Percentiles rank a stretch among this genome's conserved stretches.
These are phyloP conservation scores for Pangasius macronema DNA, from an alignment of 2,797 vertebrate genomes.

Conservation along the genomic window DNA sequence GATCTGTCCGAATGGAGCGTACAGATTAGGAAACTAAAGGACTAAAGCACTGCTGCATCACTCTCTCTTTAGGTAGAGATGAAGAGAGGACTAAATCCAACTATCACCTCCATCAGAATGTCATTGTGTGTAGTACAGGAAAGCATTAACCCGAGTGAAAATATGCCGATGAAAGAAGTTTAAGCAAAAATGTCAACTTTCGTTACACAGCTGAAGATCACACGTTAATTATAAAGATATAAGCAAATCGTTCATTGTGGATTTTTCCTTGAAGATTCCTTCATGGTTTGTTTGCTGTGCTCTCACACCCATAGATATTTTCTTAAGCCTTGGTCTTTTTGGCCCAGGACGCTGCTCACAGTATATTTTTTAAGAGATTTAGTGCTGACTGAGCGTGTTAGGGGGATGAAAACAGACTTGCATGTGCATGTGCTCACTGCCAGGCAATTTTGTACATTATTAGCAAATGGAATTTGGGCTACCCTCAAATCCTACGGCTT, in stretches of 20 bases:
- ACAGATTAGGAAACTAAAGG: too few relatives aligned
- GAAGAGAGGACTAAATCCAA: background rate
- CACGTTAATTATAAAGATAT: background rate
- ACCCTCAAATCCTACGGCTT: slow-evolving; percentile 58
- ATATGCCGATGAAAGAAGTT: background rate
- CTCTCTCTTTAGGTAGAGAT: background rate
- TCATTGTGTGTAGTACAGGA: background rate
- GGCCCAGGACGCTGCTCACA: slow-evolving; percentile 4
- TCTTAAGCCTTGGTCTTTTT: slow-evolving; percentile 9
- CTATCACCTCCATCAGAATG: background rate
- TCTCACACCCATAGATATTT: background rate
- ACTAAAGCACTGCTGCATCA: background rate
- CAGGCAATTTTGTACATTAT: slow-evolving; percentile 61
- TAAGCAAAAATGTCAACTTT: background rate
- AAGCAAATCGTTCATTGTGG: background rate
- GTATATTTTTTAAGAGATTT: slow-evolving; percentile 44
- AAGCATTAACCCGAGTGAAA: background rate
- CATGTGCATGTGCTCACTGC: slow-evolving; percentile 51
- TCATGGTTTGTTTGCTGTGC: background rate
- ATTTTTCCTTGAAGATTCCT: background rate
- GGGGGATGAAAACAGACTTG: slow-evolving; percentile 35
- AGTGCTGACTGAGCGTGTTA: slow-evolving; percentile 45
- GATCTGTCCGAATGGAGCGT: background rate
- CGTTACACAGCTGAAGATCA: background rate
- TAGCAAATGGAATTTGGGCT: slow-evolving; percentile 64